phyloP scores from a whole-genome alignment of 2,888 invertebrate species.

The Hyalella azteca region DNA sequence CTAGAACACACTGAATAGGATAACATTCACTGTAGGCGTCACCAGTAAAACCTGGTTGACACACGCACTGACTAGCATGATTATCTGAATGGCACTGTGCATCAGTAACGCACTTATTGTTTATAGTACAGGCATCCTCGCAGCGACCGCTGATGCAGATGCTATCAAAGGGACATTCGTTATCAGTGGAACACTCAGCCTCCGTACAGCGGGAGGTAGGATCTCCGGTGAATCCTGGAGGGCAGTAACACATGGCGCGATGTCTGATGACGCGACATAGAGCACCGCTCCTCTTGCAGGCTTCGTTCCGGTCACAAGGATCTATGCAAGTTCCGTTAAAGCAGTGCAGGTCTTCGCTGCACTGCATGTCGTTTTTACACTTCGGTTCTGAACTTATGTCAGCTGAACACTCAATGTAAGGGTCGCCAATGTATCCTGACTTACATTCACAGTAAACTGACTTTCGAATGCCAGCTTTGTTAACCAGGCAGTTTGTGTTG shows the following conservation, averaged over 20 bases:
- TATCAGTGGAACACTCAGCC: slow-evolving; percentile 82
- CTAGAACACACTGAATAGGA: slow-evolving; percentile 51
- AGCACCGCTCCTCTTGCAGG: slow-evolving; percentile 70
- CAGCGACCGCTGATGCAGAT: slow-evolving; percentile 84
- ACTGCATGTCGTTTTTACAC: slow-evolving; percentile 82
- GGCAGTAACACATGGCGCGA: slow-evolving; percentile 79
- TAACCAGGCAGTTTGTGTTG: slow-evolving; percentile 79
- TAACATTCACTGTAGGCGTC: slow-evolving; percentile 66
- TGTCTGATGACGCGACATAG: slow-evolving; percentile 68
- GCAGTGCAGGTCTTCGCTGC: slow-evolving; percentile 79
- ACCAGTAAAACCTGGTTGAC: slow-evolving; percentile 74
- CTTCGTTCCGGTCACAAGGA: slow-evolving; percentile 78
- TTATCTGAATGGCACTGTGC: slow-evolving; percentile 81
- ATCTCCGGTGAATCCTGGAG: slow-evolving; percentile 77
- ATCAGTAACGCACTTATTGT: slow-evolving; percentile 73
- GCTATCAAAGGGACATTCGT: slow-evolving; percentile 78
- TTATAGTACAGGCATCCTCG: slow-evolving; percentile 67
- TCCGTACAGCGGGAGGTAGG: slow-evolving; percentile 74
- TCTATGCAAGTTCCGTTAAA: slow-evolving; percentile 81
- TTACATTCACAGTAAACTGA: slow-evolving; percentile 83
- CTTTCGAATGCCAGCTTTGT: slow-evolving; percentile 80
- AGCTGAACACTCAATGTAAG: slow-evolving; percentile 76
- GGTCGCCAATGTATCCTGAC: slow-evolving; percentile 80
- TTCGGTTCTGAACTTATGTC: slow-evolving; percentile 83
- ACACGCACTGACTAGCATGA: slow-evolving; percentile 74